Evolutionary conservation across 2,113 vertebrate genomes (phyloP), one percentile per base, ranked within the genome.

Genomic region (Aviceda subcristata): DNA sequence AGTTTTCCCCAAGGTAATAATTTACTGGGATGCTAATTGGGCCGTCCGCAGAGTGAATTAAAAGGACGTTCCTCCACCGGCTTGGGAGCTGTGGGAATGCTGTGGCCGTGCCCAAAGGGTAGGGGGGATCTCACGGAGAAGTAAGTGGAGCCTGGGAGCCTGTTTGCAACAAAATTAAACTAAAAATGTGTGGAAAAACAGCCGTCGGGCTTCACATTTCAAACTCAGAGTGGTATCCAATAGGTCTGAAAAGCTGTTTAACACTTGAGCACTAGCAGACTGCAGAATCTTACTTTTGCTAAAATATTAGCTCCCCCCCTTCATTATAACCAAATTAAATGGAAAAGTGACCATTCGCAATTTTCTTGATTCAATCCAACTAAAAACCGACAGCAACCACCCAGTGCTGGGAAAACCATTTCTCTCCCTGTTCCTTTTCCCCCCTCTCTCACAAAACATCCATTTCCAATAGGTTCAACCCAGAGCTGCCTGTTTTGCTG

Each of bases 241-340:
- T 90, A 79, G 84, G 66, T 82, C 64, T 86, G 78, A 85, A 91
- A 95, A 94, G 86, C 94, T 82, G 62, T 90, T 94, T 90, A 88
- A 60, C 74, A 30, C 69, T 41, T 45, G 62, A 92, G 67, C 6
- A 1, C 59, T 50, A 59, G 56, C 57, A 78, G 69, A 29, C 39
- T 71, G 88, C 51, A 66, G 73, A 60, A 67, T 86, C 55, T 84
- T 68, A 64, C 62, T 95, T 88, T 76, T 0, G 1, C 24, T 81
- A 48, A 75, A 87, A 94, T 81, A 75, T 27, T 48, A 29, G 38
- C 15, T 46, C 21, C 15, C 1, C 3, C 38, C 11, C 14, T 64
- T 72, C 8, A 3, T 81, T 62, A 15, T 7, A 85, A 51, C 6
- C 45, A 71, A 87, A 75, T 68, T 46, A 53, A 79, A 93, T 11